A percentile compares a stretch with the other conserved stretches of the same genome.
Evolutionary conservation across 2,888 invertebrate species (phyloP).

Genomic region (Andrena trimmerana): DNA sequence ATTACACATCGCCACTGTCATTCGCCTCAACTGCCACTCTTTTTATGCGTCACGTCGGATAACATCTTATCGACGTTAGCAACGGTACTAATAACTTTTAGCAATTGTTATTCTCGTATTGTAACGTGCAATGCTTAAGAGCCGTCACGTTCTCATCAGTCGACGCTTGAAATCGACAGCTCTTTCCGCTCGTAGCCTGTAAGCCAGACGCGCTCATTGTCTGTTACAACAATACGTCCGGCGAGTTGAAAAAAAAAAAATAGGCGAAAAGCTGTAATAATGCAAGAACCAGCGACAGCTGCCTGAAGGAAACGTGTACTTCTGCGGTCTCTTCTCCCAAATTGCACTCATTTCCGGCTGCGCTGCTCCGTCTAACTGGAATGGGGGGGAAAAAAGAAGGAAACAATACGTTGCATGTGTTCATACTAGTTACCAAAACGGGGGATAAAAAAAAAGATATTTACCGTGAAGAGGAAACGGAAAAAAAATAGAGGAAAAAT

Average conservation of each 20-base stretch:
- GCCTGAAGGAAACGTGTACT: slow-evolving; percentile 60
- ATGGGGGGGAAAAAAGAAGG: slow-evolving; percentile 62
- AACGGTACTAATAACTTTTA: slow-evolving; percentile 12
- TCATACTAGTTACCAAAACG: slow-evolving; percentile 76
- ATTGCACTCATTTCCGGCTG: slow-evolving; percentile 70
- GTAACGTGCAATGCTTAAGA: neutral
- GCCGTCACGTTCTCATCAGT: neutral
- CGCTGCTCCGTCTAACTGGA: slow-evolving; percentile 71
- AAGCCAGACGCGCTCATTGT: slow-evolving; percentile 50
- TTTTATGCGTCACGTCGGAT: neutral
- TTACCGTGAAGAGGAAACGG: slow-evolving; percentile 57
- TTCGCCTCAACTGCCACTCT: slow-evolving; percentile 29
- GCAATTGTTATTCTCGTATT: neutral
- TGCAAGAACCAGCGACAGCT: slow-evolving; percentile 26
- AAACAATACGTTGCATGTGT: slow-evolving; percentile 81
- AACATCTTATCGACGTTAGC: neutral
- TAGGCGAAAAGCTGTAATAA: slow-evolving; percentile 30
- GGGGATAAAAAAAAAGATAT: slow-evolving; percentile 58
- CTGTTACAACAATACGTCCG: slow-evolving; percentile 64
- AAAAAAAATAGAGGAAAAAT: slow-evolving; percentile 41
- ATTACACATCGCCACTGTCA: slow-evolving; percentile 12
- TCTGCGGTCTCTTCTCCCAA: slow-evolving; percentile 64
- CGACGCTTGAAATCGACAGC: neutral
- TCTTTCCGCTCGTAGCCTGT: slow-evolving; percentile 54
- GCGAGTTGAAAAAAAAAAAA: slow-evolving; percentile 30